phyloP scores from a whole-genome alignment of 2,797 vertebrate genomes.

The Vultur gryphus region DNA sequence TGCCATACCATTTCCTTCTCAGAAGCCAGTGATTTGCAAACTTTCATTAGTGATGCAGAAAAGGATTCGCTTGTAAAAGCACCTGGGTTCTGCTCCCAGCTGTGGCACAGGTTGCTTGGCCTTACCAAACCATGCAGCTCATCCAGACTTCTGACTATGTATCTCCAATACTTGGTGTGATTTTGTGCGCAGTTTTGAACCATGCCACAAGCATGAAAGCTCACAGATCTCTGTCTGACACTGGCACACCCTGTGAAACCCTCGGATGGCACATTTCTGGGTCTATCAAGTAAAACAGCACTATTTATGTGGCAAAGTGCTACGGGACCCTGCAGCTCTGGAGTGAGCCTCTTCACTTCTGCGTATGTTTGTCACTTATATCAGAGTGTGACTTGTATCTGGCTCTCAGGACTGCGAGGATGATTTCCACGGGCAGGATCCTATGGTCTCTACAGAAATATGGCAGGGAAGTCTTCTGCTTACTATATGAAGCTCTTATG shows the following conservation, averaged over 20 bases:
- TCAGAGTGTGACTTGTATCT: neutral
- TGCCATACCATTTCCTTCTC: neutral
- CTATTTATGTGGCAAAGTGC: neutral
- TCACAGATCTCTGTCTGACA: neutral
- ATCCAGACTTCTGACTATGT: neutral
- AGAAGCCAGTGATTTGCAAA: neutral
- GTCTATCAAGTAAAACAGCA: neutral
- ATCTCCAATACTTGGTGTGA: neutral
- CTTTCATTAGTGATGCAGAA: neutral
- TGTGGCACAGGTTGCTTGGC: neutral
- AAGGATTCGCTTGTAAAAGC: neutral
- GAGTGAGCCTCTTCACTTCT: neutral
- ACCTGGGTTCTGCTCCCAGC: neutral
- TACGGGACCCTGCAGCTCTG: neutral
- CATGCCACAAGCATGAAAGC: neutral
- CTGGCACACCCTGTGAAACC: neutral
- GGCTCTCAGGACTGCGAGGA: neutral
- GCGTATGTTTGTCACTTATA: neutral
- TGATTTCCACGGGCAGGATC: neutral
- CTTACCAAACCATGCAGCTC: neutral
- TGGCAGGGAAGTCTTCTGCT: neutral
- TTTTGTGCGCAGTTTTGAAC: neutral
- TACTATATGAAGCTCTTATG: neutral
- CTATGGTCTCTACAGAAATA: neutral
- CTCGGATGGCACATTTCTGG: fast-evolving